A percentile compares a stretch with the other conserved stretches of the same genome.
phyloP scores from a whole-genome alignment of 1,140 invertebrate species.

The Micrasema longulum region DNA sequence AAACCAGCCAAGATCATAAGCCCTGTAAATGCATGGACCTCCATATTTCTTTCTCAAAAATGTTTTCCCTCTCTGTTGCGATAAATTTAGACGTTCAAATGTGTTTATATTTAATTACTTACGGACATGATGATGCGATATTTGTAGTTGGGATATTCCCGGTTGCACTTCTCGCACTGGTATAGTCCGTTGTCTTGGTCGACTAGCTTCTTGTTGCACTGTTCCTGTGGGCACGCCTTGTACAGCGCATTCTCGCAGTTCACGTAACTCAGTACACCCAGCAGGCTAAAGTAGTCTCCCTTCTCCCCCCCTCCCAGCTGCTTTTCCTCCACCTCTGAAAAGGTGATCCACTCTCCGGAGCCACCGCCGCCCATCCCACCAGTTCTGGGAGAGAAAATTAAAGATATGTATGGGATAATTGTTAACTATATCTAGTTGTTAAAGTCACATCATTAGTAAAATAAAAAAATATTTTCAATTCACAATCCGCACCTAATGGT shows the following conservation, averaged over 20 bases:
- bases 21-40: too few species aligned
- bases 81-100: too few species aligned
- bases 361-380: constrained; percentile 62
- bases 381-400: constrained; percentile 59
- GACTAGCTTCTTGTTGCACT: constrained; percentile 94
- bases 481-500: too few species aligned
- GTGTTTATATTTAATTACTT: too few species aligned
- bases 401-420: too few species aligned
- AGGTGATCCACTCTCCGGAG: constrained; percentile 74
- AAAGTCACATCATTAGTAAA: too few species aligned
- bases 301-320: constrained; percentile 77
- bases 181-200: constrained; percentile 90
- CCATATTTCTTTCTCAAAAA: too few species aligned
- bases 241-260: constrained; percentile 87
- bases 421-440: too few species aligned
- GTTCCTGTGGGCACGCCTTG: constrained; percentile 86
- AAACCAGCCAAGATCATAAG: too few species aligned
- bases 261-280: constrained; percentile 62
- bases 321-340: constrained; percentile 77
- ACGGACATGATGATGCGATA: constrained; percentile 87
- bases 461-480: too few species aligned
- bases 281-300: constrained; percentile 78
- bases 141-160: constrained; percentile 86
- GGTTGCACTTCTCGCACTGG: constrained; percentile 94
- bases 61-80: too few species aligned